Percentiles rank a stretch among this genome's conserved stretches.
Evolutionary conservation across 2,113 vertebrate genomes (phyloP).

Genomic region (Calidris pugnax): DNA sequence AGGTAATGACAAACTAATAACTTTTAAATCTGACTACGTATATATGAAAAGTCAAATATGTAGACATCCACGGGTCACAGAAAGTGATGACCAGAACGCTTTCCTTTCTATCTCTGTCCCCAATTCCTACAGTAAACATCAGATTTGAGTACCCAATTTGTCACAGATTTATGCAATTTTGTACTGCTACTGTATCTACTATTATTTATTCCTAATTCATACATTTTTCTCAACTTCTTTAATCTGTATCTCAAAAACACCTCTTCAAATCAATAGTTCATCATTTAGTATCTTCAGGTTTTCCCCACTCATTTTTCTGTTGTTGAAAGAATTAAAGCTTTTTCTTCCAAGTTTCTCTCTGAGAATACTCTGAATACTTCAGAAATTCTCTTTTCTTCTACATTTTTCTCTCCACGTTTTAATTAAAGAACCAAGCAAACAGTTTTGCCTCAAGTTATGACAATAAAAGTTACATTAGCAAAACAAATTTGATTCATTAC

Average conservation of each 20-base stretch:
- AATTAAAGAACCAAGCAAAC: background rate
- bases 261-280: background rate
- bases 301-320: background rate
- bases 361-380: background rate
- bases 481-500: background rate
- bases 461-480: background rate
- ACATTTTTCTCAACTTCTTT: background rate
- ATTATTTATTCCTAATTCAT: background rate
- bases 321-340: background rate
- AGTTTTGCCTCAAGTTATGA: background rate
- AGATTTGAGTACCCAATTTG: background rate
- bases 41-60: background rate
- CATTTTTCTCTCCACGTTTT: background rate
- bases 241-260: background rate
- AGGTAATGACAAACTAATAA: background rate
- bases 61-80: background rate
- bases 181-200: background rate
- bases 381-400: background rate
- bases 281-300: background rate
- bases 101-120: background rate
- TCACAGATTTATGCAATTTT: background rate
- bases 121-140: background rate
- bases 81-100: background rate
- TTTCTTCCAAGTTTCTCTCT: background rate
- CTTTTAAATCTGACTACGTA: background rate